These are phyloP conservation scores for Rhinolophus ferrumequinum DNA, from an alignment of 2,113 vertebrate genomes.

Conservation along the genomic window DNA sequence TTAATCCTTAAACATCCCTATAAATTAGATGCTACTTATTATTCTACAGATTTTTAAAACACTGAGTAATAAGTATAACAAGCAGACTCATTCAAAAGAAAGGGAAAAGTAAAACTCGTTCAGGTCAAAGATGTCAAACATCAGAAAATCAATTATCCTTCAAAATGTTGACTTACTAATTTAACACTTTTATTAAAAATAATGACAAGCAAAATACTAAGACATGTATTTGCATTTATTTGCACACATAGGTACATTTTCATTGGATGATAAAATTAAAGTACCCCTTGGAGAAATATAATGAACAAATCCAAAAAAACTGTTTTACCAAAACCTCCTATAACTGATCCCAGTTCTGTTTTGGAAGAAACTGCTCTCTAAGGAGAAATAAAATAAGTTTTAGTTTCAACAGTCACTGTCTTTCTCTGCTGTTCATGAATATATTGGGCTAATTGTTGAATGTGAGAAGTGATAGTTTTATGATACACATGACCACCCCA, in stretches of 20 bases:
- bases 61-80: not conserved
- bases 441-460: constrained; percentile 62
- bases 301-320: not conserved
- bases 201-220: constrained; percentile 31
- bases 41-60: not conserved
- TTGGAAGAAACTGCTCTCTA: constrained; percentile 23
- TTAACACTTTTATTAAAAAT: constrained; percentile 42
- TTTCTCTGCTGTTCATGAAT: constrained; percentile 39
- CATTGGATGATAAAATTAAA: not conserved
- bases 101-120: not conserved
- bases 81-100: constrained; percentile 1
- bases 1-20: not conserved
- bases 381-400: constrained; percentile 56
- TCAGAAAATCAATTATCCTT: constrained; percentile 33
- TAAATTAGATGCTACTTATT: constrained; percentile 2
- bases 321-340: not conserved
- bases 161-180: not conserved
- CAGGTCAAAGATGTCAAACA: not conserved
- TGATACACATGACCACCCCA: not conserved
- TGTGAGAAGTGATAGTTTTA: constrained; percentile 65
- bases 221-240: not conserved
- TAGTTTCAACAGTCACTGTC: constrained; percentile 61
- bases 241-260: not conserved
- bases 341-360: constrained; percentile 65
- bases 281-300: not conserved